Percentiles rank a stretch among this genome's conserved stretches.
phyloP scores from a whole-genome alignment of 2,888 invertebrate genomes.

The Drosophila pseudotalamancana region DNA sequence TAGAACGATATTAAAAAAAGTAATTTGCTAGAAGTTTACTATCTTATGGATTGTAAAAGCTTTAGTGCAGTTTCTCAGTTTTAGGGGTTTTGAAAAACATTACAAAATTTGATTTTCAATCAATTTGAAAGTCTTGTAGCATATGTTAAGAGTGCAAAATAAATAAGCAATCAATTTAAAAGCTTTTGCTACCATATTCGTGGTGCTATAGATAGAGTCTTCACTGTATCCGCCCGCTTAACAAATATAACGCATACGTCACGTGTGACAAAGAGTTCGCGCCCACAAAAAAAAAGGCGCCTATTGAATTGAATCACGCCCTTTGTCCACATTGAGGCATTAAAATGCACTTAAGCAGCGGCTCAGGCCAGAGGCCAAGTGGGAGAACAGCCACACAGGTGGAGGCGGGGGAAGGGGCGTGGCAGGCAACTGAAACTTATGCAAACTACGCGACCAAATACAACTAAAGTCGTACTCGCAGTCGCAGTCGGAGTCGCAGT shows the following conservation, averaged over 20 bases:
- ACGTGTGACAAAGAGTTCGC: conserved; percentile 29
- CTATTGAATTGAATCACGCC: conserved; percentile 49
- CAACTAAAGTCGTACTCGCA: conserved; percentile 53
- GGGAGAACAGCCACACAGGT: conserved; percentile 2
- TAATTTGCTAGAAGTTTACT: no score
- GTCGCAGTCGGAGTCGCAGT: conserved; percentile 41
- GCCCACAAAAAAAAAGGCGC: conserved; percentile 3
- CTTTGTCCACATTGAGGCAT: conserved; percentile 48
- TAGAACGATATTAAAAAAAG: no score
- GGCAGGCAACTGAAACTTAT: conserved; percentile 55
- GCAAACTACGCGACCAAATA: conserved; percentile 77
- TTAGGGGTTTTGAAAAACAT: no score
- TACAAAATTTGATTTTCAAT: no score
- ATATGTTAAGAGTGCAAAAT: no score
- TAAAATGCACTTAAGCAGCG: conserved; percentile 71
- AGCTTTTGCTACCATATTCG: neutral
- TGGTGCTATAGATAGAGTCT: neutral
- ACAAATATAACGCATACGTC: conserved; percentile 53
- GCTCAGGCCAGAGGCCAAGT: neutral
- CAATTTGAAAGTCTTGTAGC: no score
- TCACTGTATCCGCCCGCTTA: neutral
- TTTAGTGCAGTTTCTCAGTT: no score
- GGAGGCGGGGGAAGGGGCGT: neutral
- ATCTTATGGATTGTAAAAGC: no score
- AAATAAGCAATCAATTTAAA: neutral